A percentile compares a stretch with the other conserved stretches of the same genome.
Conservation (phyloP, 2,888 invertebrate genomes). For the Hermaeophaga mercurialis region DNA sequence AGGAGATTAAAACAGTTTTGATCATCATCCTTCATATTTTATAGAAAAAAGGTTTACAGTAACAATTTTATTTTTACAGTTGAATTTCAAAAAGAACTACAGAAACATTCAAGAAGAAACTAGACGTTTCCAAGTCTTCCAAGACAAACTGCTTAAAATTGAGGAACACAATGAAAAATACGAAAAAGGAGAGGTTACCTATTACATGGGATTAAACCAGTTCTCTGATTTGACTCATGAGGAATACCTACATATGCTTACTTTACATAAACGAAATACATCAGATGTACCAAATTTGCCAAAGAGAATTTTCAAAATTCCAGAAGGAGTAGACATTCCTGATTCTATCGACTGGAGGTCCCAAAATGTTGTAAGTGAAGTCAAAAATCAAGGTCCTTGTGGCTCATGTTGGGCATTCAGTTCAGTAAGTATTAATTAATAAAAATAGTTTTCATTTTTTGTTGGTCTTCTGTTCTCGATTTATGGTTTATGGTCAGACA, state of each 20-base stretch:
- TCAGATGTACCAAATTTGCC: background rate
- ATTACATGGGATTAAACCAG: constrained; percentile 7
- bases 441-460: background rate
- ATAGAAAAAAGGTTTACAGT: background rate
- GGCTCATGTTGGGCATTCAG: constrained; percentile 87
- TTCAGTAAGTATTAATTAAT: constrained; percentile 9
- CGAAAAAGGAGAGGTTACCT: constrained; percentile 4
- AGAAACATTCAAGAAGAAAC: constrained; percentile 1
- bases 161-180: constrained; percentile 15
- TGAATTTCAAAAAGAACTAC: constrained; percentile 3
- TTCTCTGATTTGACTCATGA: constrained; percentile 15
- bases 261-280: background rate
- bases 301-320: background rate
- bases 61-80: background rate
- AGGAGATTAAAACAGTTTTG: too few relatives aligned
- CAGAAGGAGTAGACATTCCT: constrained; percentile 38
- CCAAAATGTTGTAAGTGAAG: constrained; percentile 68
- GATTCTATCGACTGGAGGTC: constrained; percentile 56
- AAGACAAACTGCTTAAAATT: constrained; percentile 11
- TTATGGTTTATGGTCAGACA: background rate
- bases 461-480: background rate
- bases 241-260: constrained; percentile 10
- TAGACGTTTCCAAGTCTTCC: constrained; percentile 7
- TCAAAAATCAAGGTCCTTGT: constrained; percentile 75
- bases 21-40: too few relatives aligned